Base-by-base conservation (phyloP, 2,113 vertebrate species). In the Toxostoma redivivum region DNA sequence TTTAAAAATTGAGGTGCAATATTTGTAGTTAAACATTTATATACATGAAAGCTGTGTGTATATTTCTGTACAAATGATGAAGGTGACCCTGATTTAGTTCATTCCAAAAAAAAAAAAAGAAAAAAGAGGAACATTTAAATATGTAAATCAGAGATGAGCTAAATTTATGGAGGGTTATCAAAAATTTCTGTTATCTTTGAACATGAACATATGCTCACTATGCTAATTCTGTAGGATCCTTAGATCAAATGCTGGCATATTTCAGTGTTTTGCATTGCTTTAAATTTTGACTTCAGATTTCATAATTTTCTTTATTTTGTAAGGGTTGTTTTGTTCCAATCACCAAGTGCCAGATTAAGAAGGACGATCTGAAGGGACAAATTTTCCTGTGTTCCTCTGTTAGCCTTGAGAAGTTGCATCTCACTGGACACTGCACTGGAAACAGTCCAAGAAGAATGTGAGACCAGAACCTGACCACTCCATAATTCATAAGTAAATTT, bases 101-200 rank as follows among this genome's bases (percentile, higher is more conserved):
- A 62, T 77, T 38, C 10, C 3, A 12, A 22, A 12, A 31, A 77
- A 82, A 30, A 65, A 24, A 9, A 40, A 40, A 53, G 35, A 81
- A 30, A 33, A 42, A 16, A 24, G 33, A 33, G 31, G 27, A 30
- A 80, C 10, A 76, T 82, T 91, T 87, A 72, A 91, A 92, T 94
- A 89, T 89, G 77, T 72, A 94, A 95, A 92, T 91, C n/a, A 65
- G 58, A 79, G 28, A 64, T 76, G 40, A 84, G 85, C 61, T 92
- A 81, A 91, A 15, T 94, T 94, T 94, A 87, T 64, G 56, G 20
- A 84, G 37, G 37, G 86, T 95, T 95, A 94, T 95, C 65, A 84
- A 50, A 93, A 95, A 91, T 87, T 53, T 83, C 89, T 95, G 73
- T 89, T 92, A 81, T 84, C 81, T 95, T 78, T 81, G 73, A 92